These are phyloP conservation scores for Drosophila gunungcola DNA, from an alignment of 1,140 invertebrate species.

Conservation along the genomic window DNA sequence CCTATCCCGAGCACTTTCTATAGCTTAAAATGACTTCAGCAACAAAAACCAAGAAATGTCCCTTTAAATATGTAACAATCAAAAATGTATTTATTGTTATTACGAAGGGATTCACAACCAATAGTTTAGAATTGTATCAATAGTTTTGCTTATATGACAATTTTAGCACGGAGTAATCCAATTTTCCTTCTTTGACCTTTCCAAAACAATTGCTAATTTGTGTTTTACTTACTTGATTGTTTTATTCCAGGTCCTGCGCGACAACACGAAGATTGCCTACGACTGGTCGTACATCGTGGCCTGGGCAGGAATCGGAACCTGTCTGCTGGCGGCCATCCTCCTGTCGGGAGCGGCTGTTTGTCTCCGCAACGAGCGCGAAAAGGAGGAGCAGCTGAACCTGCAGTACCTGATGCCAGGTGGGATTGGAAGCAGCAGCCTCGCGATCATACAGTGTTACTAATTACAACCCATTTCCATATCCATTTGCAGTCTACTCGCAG, in stretches of 20 bases:
- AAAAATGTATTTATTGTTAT: too few species aligned
- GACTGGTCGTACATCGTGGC: constrained; percentile 98
- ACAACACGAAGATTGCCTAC: constrained; percentile 94
- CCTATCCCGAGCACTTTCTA: too few species aligned
- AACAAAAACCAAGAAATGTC: too few species aligned
- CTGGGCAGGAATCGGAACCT: constrained; percentile 96
- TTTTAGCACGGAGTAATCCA: too few species aligned
- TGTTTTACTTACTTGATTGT: too few species aligned
- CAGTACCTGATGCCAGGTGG: constrained; percentile 99
- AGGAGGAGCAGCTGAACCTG: constrained; percentile 97
- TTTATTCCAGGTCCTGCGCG: constrained; percentile 91
- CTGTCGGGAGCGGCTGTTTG: constrained; percentile 97
- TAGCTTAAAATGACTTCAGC: too few species aligned
- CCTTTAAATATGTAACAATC: too few species aligned
- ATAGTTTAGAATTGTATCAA: too few species aligned
- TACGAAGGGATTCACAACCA: too few species aligned
- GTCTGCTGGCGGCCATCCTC: constrained; percentile 94
- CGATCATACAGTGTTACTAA: neutral
- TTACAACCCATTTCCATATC: constrained; percentile 26
- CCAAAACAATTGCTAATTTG: too few species aligned
- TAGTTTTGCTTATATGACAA: too few species aligned
- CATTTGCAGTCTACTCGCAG: constrained; percentile 93
- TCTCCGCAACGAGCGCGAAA: constrained; percentile 95
- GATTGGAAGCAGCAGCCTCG: constrained; percentile 22
- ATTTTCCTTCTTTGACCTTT: too few species aligned